Evolutionary conservation across 1,140 invertebrate genomes (phyloP).

Genomic region (Drosophila sucinea): DNA sequence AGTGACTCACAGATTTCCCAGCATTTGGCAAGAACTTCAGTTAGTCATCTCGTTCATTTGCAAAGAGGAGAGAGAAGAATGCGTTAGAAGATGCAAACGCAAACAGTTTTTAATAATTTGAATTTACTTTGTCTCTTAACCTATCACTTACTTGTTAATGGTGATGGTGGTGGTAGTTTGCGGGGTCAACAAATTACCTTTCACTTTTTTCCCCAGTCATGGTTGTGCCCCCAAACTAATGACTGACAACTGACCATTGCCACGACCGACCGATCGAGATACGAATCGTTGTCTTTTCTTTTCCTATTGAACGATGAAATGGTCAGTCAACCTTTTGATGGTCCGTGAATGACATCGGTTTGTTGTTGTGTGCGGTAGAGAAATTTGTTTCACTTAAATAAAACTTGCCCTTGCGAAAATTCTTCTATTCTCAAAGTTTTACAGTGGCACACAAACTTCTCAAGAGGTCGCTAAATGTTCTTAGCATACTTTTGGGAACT

Average conservation of each 20-base stretch:
- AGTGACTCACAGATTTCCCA: slow-evolving; percentile 4
- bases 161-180: background rate
- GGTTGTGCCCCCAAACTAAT: slow-evolving; percentile 13
- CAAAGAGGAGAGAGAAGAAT: background rate
- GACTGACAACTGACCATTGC: slow-evolving; percentile 7
- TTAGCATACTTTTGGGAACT: no score
- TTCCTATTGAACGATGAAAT: background rate
- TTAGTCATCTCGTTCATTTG: slow-evolving; percentile 1
- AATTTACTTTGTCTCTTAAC: background rate
- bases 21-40: slow-evolving; percentile 9
- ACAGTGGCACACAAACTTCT: no score
- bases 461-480: no score
- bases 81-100: background rate
- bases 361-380: background rate
- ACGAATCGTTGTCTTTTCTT: background rate
- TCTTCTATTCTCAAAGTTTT: background rate
- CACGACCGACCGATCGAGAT: slow-evolving; percentile 6
- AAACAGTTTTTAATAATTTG: no score
- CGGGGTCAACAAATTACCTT: slow-evolving; percentile 40
- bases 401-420: background rate
- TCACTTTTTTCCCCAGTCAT: slow-evolving; percentile 42
- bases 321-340: background rate
- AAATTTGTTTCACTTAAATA: no score
- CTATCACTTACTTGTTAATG: background rate
- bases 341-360: background rate